Base-by-base conservation (phyloP, 1,140 invertebrate species). In the Pseudomyrmex pallidus region DNA sequence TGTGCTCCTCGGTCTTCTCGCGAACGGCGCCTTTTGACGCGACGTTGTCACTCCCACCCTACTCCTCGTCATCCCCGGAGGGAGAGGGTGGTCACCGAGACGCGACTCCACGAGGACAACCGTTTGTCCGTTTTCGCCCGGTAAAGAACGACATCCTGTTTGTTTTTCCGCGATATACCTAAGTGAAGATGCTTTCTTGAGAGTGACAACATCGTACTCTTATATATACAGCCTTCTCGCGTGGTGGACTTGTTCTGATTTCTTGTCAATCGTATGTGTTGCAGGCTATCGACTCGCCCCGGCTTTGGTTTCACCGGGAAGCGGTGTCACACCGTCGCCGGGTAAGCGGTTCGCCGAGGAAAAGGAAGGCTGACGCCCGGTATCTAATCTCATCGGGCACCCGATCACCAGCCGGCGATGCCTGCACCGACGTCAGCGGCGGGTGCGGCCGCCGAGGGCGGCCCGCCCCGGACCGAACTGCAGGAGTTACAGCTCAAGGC, bases 401-500 rank as follows among this genome's bases (percentile, higher is more conserved):
- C 63, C 25, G 57, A 70, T 62, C 72, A 67, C 89, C 73, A 77
- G 62, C 74, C 74, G 74, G 64, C 76, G 76, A 95, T 95, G 95
- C 95, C 95, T 90, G 95, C 95, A 87, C 95, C 96, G 80, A 95
- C 96, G 87, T 92, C 95, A 91, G 94, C 94, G 46, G 90, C 93
- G 66, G 93, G 91, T 63, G 92, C 91, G 77, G 91, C 94, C 87
- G 91, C 94, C 87, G 96, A 96, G 90, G 95, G 95, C 93, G 96
- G 96, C 66, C 97, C 96, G 74, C 97, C 97, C 35, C 96, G 96
- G 91, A 97, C 98, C 67, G 98, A 99, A 93, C 95, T 99, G 85
- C 97, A 99, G 92, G 97, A 98, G 94, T 94, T 99, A 84, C 98
- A 99, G 94, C 95, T 98, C 91, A 97, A 97, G 93, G 96, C 97